A percentile compares a stretch with the other conserved stretches of the same genome.
Evolutionary conservation across 2,113 vertebrate genomes (phyloP).

Genomic region (Tetrao urogallus): DNA sequence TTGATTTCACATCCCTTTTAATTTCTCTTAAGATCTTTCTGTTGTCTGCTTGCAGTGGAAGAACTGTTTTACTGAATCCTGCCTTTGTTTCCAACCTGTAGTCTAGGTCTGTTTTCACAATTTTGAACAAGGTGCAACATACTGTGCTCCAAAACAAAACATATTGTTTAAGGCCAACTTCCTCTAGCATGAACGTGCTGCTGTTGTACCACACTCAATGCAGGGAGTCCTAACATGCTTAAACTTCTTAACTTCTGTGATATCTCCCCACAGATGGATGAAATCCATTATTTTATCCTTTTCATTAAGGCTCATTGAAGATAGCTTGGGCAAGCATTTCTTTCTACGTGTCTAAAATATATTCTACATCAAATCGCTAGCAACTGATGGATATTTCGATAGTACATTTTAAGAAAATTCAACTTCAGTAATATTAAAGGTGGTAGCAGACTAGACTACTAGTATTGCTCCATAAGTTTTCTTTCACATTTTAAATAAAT

Average conservation of each 20-base stretch:
- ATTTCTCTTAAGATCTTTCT: not conserved
- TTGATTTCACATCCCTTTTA: not conserved
- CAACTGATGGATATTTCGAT: not conserved
- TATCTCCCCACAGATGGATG: not conserved
- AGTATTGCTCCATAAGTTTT: not conserved
- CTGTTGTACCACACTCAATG: not conserved
- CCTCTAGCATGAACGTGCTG: fast-evolving
- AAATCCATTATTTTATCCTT: not conserved
- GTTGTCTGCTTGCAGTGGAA: not conserved
- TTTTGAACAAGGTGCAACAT: not conserved
- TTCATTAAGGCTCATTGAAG: not conserved
- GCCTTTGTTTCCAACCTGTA: not conserved
- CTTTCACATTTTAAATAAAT: not conserved
- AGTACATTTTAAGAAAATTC: not conserved
- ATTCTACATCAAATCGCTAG: not conserved
- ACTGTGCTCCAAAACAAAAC: fast-evolving
- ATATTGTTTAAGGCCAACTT: not conserved
- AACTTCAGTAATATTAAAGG: not conserved
- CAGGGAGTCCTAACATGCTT: not conserved
- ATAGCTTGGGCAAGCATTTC: not conserved
- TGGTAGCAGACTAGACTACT: not conserved
- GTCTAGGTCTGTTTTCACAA: not conserved
- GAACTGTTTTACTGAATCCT: not conserved
- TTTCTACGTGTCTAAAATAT: not conserved
- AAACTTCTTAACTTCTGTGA: not conserved